Conservation (phyloP, 2,113 vertebrate genomes). For the Onychostoma macrolepis region DNA sequence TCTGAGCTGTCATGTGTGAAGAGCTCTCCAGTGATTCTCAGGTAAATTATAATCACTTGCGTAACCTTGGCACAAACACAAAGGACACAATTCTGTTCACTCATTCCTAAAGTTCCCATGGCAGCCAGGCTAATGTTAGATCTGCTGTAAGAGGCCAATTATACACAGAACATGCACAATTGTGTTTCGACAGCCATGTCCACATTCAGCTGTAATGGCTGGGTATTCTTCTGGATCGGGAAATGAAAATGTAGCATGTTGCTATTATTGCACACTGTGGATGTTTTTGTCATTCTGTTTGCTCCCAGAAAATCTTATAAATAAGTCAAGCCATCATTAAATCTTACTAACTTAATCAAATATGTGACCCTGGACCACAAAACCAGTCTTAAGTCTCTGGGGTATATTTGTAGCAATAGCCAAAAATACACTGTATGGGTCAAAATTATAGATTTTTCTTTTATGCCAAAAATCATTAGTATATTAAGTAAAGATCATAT, state of each 20-base stretch:
- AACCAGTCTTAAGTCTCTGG: no score
- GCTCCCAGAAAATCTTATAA: neutral
- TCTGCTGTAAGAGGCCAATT: conserved; percentile 28
- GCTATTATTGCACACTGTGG: neutral
- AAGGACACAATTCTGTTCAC: conserved; percentile 37
- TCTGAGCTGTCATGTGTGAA: conserved; percentile 61
- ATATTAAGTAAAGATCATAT: no score
- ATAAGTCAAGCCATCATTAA: neutral
- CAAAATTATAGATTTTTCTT: no score
- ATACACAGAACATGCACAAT: conserved; percentile 22
- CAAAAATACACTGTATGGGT: no score
- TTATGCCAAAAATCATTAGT: no score
- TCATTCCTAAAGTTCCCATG: conserved; percentile 49
- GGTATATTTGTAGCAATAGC: no score
- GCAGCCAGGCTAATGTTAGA: conserved; percentile 24
- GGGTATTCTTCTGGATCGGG: neutral
- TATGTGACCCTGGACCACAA: no score
- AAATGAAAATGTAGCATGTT: neutral
- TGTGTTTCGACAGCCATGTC: neutral
- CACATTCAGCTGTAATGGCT: conserved; percentile 2
- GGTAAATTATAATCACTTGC: conserved; percentile 75
- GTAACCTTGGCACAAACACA: conserved; percentile 63
- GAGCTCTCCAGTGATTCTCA: conserved; percentile 70
- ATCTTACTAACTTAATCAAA: neutral
- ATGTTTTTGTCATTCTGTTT: neutral